Percentiles rank a stretch among this genome's conserved stretches.
These are phyloP conservation scores for Latrodectus elegans DNA, from an alignment of 2,888 invertebrate genomes.

Conservation along the genomic window DNA sequence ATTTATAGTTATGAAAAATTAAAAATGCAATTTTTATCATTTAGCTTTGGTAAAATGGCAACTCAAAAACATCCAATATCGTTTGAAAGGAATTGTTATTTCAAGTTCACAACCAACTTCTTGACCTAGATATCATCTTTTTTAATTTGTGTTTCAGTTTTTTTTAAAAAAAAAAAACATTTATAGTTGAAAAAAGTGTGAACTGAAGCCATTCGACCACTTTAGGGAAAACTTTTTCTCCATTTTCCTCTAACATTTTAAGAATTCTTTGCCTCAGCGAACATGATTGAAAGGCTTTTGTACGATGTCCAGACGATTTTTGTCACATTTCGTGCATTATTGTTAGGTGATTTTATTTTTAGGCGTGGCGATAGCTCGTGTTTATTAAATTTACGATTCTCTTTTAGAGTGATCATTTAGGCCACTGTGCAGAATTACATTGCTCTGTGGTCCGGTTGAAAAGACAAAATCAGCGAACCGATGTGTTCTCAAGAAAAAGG, in stretches of 20 bases:
- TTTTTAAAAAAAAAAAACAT: background rate
- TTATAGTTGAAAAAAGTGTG: background rate
- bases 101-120: background rate
- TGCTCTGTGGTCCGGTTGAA: background rate
- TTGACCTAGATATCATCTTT: background rate
- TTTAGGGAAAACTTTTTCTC: background rate
- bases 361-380: conserved; percentile 40
- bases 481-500: too few species aligned
- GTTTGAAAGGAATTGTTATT: background rate
- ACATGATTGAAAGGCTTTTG: conserved; percentile 7
- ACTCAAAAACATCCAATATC: too few species aligned
- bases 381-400: conserved; percentile 50
- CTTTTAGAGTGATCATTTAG: conserved; percentile 28
- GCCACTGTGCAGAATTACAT: background rate
- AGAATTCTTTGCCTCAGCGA: background rate
- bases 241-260: background rate
- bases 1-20: too few species aligned
- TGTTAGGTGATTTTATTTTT: conserved; percentile 8
- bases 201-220: background rate
- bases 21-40: too few species aligned
- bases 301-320: conserved; percentile 30
- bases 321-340: background rate
- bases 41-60: too few species aligned
- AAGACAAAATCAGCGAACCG: background rate
- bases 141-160: background rate